Evolutionary conservation across 2,797 vertebrate genomes (phyloP).

Genomic region (Furcifer pardalis): DNA sequence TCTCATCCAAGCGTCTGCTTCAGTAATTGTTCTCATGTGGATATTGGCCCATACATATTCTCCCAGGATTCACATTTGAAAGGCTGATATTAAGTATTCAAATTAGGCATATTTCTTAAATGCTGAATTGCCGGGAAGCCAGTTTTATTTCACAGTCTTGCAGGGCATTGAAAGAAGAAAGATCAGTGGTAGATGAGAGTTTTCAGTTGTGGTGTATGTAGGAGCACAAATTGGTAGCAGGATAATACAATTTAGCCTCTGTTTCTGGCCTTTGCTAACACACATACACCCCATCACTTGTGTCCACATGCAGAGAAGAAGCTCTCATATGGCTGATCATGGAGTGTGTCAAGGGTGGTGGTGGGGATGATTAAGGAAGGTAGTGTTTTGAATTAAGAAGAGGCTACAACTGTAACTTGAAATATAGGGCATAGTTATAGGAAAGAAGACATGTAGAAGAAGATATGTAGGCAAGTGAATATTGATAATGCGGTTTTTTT

Average conservation of each 20-base stretch:
- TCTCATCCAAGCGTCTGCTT: neutral
- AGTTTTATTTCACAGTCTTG: neutral
- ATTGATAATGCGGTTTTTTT: neutral
- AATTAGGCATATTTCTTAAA: neutral
- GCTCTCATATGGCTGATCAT: too few relatives aligned
- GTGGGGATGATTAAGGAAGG: too few relatives aligned
- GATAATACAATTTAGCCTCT: neutral
- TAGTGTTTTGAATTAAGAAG: too few relatives aligned
- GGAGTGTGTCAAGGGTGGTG: too few relatives aligned
- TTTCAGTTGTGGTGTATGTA: neutral
- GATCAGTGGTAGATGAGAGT: neutral
- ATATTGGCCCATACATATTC: neutral
- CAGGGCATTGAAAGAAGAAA: neutral
- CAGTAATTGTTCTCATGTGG: neutral
- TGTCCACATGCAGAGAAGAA: too few relatives aligned
- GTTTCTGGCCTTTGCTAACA: neutral
- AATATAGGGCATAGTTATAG: too few relatives aligned
- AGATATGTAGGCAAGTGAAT: neutral
- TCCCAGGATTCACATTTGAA: neutral
- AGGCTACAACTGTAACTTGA: too few relatives aligned
- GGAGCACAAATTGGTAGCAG: neutral
- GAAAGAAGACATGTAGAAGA: neutral
- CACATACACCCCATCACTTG: too few relatives aligned
- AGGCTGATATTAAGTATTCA: slow-evolving; percentile 3
- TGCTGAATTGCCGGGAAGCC: neutral